Conservation (phyloP, 2,888 invertebrate species). For the Metacarcinus magister region DNA sequence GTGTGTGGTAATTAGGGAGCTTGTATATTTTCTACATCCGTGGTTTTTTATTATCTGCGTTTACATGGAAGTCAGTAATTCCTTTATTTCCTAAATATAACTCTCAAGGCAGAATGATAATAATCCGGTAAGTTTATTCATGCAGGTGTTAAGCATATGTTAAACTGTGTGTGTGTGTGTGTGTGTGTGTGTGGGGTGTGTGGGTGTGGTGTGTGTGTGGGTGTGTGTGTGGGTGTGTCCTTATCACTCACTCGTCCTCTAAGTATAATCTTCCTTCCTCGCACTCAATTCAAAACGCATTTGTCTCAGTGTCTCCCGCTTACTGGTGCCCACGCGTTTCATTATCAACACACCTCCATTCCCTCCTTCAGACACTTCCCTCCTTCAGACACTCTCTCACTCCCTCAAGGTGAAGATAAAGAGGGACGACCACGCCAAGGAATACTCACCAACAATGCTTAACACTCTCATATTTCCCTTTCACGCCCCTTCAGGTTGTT, state of each 20-base stretch:
- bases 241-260: not conserved
- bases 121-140: not conserved
- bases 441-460: not conserved
- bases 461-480: not conserved
- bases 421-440: not conserved
- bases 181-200: constrained; percentile 16
- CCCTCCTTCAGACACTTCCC: not conserved
- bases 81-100: not conserved
- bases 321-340: not conserved
- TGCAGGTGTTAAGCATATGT: not conserved
- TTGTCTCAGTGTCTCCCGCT: not conserved
- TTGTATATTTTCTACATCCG: not conserved
- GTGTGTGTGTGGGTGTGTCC: not conserved
- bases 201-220: not conserved
- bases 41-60: not conserved
- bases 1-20: not conserved
- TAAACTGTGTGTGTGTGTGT: not conserved
- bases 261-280: not conserved
- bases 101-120: not conserved
- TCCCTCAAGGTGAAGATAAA: not conserved
- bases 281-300: not conserved
- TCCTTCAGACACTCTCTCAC: not conserved
- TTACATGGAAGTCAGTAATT: not conserved
- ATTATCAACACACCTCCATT: not conserved
- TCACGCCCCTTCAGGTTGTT: not conserved